Conservation (phyloP, 2,113 vertebrate genomes). For the Delphinus delphis region DNA sequence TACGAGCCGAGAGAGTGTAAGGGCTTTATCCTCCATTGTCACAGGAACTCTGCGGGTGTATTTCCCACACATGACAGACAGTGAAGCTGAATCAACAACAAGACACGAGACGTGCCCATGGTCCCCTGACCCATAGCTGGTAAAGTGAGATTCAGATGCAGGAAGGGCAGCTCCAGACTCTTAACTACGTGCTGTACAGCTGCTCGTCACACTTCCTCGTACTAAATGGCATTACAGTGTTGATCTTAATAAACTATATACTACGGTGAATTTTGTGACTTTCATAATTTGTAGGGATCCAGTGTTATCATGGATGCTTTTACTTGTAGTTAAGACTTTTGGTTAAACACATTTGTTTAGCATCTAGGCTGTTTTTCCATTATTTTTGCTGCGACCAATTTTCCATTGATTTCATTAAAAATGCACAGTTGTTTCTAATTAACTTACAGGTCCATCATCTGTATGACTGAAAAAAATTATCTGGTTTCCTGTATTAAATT, state of each 20-base stretch:
- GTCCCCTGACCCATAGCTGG: not conserved
- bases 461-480: not conserved
- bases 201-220: not conserved
- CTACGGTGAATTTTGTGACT: not conserved
- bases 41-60: not conserved
- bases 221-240: not conserved
- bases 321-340: not conserved
- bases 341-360: not conserved
- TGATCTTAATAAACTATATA: not conserved
- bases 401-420: conserved; percentile 7
- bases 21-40: not conserved
- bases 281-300: not conserved
- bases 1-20: not conserved
- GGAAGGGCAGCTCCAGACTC: not conserved
- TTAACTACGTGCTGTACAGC: not conserved
- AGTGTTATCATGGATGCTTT: not conserved
- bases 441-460: not conserved
- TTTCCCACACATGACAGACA: not conserved
- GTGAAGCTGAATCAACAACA: not conserved
- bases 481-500: not conserved
- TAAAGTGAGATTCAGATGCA: not conserved
- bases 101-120: not conserved
- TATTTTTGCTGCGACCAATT: not conserved
- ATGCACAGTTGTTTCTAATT: not conserved
- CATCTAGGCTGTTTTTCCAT: not conserved